Evolutionary conservation across 1,140 invertebrate species (phyloP).

Genomic region (Brachionus paranguensis): DNA sequence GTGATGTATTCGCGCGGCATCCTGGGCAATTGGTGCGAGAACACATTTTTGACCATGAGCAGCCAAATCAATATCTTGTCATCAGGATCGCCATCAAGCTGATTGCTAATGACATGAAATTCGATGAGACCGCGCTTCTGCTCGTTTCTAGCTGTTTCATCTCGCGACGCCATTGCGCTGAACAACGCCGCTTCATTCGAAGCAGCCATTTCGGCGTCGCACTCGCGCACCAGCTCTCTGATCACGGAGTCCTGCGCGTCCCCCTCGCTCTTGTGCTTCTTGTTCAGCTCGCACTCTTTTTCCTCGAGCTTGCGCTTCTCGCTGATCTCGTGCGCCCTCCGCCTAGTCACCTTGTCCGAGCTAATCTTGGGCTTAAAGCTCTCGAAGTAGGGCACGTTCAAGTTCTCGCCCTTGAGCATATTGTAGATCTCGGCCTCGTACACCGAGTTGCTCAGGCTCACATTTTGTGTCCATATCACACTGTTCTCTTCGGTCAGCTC

Average conservation of each 20-base stretch:
- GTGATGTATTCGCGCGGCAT: slow-evolving; percentile 99
- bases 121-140: slow-evolving; percentile 81
- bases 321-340: not conserved
- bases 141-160: slow-evolving; percentile 81
- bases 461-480: not conserved
- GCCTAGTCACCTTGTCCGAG: not conserved
- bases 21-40: slow-evolving; percentile 85
- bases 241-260: not conserved
- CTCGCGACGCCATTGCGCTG: slow-evolving; percentile 63
- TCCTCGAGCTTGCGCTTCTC: slow-evolving; percentile 29
- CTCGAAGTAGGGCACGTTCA: not conserved
- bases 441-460: not conserved
- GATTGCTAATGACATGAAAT: slow-evolving; percentile 88
- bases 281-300: slow-evolving; percentile 9
- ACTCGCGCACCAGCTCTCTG: not conserved
- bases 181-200: slow-evolving; percentile 45
- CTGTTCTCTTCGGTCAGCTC: not conserved
- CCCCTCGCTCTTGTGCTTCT: not conserved
- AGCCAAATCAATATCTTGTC: slow-evolving; percentile 62
- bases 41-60: slow-evolving; percentile 86
- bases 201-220: not conserved
- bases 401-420: slow-evolving; percentile 2
- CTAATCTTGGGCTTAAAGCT: not conserved
- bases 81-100: slow-evolving; percentile 67
- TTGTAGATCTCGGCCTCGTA: slow-evolving; percentile 15